These are phyloP conservation scores for Cyprinodon diabolis DNA, from an alignment of 2,797 vertebrate genomes.

Conservation along the genomic window DNA sequence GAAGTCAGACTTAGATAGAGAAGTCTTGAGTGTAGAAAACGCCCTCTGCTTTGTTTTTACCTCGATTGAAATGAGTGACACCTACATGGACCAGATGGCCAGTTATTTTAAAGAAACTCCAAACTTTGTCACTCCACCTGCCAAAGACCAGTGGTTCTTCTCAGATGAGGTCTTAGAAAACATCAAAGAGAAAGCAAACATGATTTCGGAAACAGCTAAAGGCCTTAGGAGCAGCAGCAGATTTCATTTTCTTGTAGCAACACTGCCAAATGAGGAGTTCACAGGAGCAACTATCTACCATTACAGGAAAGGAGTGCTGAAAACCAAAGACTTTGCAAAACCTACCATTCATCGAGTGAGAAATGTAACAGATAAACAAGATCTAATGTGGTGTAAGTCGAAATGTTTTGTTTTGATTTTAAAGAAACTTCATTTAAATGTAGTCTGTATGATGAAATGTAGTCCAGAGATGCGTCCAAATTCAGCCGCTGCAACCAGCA, in stretches of 20 bases:
- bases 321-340: background rate
- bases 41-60: background rate
- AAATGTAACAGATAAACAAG: background rate
- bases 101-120: background rate
- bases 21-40: constrained; percentile 1
- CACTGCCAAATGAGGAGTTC: background rate
- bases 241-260: background rate
- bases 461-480: too few relatives aligned
- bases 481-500: too few relatives aligned
- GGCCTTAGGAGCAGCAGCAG: background rate
- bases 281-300: background rate
- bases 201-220: background rate
- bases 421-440: too few relatives aligned
- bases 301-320: background rate
- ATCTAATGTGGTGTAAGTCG: background rate
- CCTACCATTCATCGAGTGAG: background rate
- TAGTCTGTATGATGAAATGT: too few relatives aligned
- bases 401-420: too few relatives aligned
- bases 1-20: constrained; percentile 7
- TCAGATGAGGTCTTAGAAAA: background rate
- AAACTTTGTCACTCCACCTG: background rate
- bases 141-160: constrained; percentile 1
- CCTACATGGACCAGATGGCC: background rate
- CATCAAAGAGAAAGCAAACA: background rate
- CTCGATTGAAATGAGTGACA: background rate